Evolutionary conservation across 2,888 invertebrate species (phyloP).

Genomic region (Halictus ligatus): DNA sequence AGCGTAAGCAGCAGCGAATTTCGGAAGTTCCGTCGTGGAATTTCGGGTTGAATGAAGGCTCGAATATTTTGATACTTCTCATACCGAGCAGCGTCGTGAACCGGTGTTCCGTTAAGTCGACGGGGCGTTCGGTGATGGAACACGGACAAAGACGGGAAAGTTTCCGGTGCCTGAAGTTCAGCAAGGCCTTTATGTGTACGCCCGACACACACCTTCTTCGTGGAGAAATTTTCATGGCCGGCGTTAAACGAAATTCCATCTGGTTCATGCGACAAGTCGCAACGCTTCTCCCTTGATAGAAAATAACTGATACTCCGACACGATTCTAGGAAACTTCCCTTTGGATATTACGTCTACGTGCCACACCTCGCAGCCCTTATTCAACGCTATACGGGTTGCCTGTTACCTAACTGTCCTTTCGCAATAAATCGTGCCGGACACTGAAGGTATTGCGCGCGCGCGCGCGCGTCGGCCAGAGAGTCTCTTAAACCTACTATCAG

Average conservation of each 20-base stretch:
- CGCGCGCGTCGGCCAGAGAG: too few relatives aligned
- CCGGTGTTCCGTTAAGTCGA: constrained; percentile 11
- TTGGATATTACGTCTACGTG: background rate
- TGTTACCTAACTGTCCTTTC: background rate
- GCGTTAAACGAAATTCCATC: background rate
- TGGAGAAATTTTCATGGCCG: constrained; percentile 9
- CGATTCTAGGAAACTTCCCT: background rate
- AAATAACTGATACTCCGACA: background rate
- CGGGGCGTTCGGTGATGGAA: constrained; percentile 11
- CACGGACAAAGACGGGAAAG: constrained; percentile 22
- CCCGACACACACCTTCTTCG: background rate
- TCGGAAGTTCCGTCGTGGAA: background rate
- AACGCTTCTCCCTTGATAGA: background rate
- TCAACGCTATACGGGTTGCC: background rate
- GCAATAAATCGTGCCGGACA: background rate
- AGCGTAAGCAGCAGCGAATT: background rate
- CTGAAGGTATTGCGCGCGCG: too few relatives aligned
- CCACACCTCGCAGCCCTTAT: background rate
- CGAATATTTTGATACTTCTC: constrained; percentile 24
- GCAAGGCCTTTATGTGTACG: background rate
- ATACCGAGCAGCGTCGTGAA: background rate
- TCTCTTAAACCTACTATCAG: background rate
- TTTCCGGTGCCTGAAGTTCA: background rate
- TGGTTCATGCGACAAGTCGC: background rate
- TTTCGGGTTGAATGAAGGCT: background rate